Evolutionary conservation across 2,888 invertebrate species (phyloP).

Genomic region (Dioctria linearis): DNA sequence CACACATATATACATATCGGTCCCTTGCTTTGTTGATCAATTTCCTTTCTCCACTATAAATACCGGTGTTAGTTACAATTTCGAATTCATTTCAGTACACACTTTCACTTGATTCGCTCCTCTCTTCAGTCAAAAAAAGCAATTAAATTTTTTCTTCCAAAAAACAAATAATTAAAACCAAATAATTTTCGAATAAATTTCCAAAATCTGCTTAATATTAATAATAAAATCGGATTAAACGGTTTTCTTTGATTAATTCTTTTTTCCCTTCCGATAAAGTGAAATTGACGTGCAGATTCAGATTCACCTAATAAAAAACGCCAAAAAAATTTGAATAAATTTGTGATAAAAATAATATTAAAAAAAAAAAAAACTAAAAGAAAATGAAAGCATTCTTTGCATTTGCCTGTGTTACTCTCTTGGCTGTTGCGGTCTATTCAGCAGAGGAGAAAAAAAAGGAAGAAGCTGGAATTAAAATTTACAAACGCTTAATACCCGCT

Average conservation of each 20-base stretch:
- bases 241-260: background rate
- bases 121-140: slow-evolving; percentile 36
- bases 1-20: too few species aligned
- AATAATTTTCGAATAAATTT: background rate
- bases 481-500: slow-evolving; percentile 87
- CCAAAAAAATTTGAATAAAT: slow-evolving; percentile 52
- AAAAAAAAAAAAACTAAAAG: slow-evolving; percentile 33
- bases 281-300: slow-evolving; percentile 31
- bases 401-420: slow-evolving; percentile 63
- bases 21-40: background rate
- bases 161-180: background rate
- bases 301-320: slow-evolving; percentile 20
- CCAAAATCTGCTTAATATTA: background rate
- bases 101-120: slow-evolving; percentile 65
- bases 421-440: slow-evolving; percentile 72
- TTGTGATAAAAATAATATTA: slow-evolving; percentile 47
- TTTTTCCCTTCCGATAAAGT: background rate
- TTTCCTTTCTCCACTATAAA: slow-evolving; percentile 63
- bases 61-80: slow-evolving; percentile 62
- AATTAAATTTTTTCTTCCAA: slow-evolving; percentile 46
- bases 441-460: slow-evolving; percentile 66
- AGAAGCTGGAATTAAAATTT: slow-evolving; percentile 78
- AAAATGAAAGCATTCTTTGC: slow-evolving; percentile 62
- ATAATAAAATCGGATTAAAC: slow-evolving; percentile 27
- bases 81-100: slow-evolving; percentile 64